phyloP scores from a whole-genome alignment of 2,888 invertebrate genomes.

The Ypsolopha sequella region DNA sequence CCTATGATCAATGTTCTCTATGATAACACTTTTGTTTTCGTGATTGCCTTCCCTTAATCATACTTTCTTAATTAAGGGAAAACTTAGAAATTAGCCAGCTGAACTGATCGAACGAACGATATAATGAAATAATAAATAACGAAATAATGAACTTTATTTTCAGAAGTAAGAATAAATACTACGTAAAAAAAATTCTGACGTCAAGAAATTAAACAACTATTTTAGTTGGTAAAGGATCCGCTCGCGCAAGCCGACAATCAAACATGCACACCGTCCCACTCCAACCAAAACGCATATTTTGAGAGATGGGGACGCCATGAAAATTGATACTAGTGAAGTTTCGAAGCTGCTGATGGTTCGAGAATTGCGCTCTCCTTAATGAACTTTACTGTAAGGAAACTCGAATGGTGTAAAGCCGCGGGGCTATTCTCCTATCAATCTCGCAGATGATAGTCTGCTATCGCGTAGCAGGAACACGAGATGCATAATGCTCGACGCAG shows the following conservation, averaged over 20 bases:
- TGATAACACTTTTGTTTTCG: slow-evolving; percentile 66
- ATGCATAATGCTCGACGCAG: slow-evolving; percentile 66
- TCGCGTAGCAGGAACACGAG: slow-evolving; percentile 45
- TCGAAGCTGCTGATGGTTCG: slow-evolving; percentile 36
- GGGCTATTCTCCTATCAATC: slow-evolving; percentile 69
- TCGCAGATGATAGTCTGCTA: slow-evolving; percentile 64
- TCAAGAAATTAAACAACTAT: too few species aligned
- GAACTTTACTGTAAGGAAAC: not conserved
- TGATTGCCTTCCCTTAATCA: slow-evolving; percentile 67
- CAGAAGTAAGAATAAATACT: too few species aligned
- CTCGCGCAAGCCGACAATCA: too few species aligned
- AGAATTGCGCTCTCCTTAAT: slow-evolving; percentile 18
- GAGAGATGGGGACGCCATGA: too few species aligned
- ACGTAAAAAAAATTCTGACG: too few species aligned
- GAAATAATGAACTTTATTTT: too few species aligned
- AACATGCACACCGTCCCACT: too few species aligned
- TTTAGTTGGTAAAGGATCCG: too few species aligned
- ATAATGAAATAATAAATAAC: too few species aligned
- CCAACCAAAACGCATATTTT: too few species aligned
- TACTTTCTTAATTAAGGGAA: slow-evolving; percentile 66
- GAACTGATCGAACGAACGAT: not conserved
- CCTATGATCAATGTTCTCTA: slow-evolving; percentile 41
- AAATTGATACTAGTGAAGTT: too few species aligned
- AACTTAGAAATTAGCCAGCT: slow-evolving; percentile 26
- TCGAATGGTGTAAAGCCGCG: slow-evolving; percentile 25